Percentiles rank a stretch among this genome's conserved stretches.
These are phyloP conservation scores for Chaitophorus viminalis DNA, from an alignment of 2,888 invertebrate species.

Conservation along the genomic window DNA sequence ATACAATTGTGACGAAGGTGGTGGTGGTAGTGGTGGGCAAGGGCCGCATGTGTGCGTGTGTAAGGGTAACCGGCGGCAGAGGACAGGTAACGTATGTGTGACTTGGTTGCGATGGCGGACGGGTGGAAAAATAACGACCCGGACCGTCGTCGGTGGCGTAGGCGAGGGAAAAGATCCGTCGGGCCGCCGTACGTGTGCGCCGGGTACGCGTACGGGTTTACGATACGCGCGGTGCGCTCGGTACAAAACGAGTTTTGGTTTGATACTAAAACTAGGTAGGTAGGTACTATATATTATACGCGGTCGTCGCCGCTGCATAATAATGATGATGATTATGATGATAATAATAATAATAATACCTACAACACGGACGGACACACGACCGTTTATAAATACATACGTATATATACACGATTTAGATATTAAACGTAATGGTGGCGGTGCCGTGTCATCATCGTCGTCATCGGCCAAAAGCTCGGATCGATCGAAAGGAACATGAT, in stretches of 20 bases:
- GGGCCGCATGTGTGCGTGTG: not conserved
- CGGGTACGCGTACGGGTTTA: not conserved
- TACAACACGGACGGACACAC: conserved; percentile 11
- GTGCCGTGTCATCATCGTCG: no score
- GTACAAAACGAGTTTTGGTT: conserved; percentile 45
- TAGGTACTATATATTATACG: no score
- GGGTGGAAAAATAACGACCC: conserved; percentile 49
- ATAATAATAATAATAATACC: conserved; percentile 23
- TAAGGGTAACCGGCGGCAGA: not conserved
- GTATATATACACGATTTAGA: not conserved
- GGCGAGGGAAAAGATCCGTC: conserved; percentile 16
- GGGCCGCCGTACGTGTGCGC: not conserved
- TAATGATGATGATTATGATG: not conserved
- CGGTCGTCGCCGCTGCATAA: not conserved
- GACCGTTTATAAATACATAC: not conserved
- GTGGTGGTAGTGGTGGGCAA: not conserved
- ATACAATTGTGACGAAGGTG: not conserved
- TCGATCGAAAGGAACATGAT: no score
- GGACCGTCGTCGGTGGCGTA: conserved; percentile 16
- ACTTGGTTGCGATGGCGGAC: not conserved
- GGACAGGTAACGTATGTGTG: conserved; percentile 32
- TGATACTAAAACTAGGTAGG: not conserved
- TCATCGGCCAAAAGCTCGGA: no score
- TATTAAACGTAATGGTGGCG: not conserved
- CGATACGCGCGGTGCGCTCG: not conserved